Evolutionary conservation across 2,797 vertebrate species (phyloP).

Genomic region (Cheirogaleus major): DNA sequence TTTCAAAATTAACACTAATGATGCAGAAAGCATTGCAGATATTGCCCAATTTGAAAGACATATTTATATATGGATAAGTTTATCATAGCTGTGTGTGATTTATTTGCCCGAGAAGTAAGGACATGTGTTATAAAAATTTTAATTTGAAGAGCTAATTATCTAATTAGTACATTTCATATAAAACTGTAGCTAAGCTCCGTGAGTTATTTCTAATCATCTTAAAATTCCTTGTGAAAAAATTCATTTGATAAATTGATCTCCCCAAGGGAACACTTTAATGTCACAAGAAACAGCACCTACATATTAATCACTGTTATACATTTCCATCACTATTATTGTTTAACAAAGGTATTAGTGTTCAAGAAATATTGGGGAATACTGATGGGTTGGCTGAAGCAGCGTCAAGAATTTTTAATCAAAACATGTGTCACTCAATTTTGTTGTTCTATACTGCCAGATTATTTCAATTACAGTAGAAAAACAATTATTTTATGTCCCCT

Average conservation of each 20-base stretch:
- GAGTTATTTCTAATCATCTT: constrained; percentile 70
- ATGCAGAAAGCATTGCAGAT: constrained; percentile 49
- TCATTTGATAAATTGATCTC: constrained; percentile 65
- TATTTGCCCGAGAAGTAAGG: constrained; percentile 48
- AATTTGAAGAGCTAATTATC: constrained; percentile 49
- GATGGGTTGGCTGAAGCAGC: constrained; percentile 69
- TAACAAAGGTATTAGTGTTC: constrained; percentile 65
- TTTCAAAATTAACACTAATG: constrained; percentile 36
- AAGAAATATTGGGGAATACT: constrained; percentile 50
- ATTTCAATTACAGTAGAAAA: constrained; percentile 71
- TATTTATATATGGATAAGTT: constrained; percentile 17
- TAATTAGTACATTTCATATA: constrained; percentile 48
- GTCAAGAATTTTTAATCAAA: constrained; percentile 80
- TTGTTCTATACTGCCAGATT: constrained; percentile 74
- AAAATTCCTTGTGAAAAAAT: constrained; percentile 53
- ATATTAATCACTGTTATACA: constrained; percentile 52
- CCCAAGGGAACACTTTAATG: constrained; percentile 46
- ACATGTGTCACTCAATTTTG: constrained; percentile 70
- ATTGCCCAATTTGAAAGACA: constrained; percentile 51
- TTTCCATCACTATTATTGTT: constrained; percentile 35
- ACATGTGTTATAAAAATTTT: constrained; percentile 51
- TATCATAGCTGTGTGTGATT: background rate
- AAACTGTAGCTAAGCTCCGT: constrained; percentile 69
- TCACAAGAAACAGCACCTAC: constrained; percentile 63
- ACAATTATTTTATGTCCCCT: constrained; percentile 59